Evolutionary conservation across 64 coral and sea anemone genomes (phyloP).

Genomic region (Pocillopora verrucosa): DNA sequence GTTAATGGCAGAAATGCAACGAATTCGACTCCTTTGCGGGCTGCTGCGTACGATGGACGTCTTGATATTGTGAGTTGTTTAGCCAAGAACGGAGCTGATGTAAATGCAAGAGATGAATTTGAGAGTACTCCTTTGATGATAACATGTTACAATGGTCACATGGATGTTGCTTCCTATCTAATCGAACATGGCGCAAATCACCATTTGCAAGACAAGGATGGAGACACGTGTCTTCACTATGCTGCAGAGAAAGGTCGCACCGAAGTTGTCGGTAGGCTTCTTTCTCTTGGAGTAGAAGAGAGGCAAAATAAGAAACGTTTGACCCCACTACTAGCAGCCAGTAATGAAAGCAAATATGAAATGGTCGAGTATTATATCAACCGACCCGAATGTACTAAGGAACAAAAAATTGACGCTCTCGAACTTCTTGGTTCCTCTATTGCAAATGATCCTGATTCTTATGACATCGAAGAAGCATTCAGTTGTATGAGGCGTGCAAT

Average conservation of each 20-base stretch:
- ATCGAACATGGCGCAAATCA: constrained; percentile 57
- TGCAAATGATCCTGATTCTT: background rate
- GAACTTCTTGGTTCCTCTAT: background rate
- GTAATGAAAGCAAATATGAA: constrained; percentile 54
- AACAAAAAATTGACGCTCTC: too few species aligned
- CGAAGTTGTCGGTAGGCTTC: constrained; percentile 46
- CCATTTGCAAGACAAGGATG: constrained; percentile 59
- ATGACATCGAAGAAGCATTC: constrained; percentile 28
- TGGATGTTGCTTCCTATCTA: constrained; percentile 52
- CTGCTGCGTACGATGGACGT: constrained; percentile 10
- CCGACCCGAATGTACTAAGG: background rate
- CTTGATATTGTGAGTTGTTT: constrained; percentile 61
- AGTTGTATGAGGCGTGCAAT: constrained; percentile 9
- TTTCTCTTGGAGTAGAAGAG: constrained; percentile 13
- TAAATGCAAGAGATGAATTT: constrained; percentile 60
- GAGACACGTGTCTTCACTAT: constrained; percentile 68
- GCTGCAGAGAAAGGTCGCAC: constrained; percentile 37
- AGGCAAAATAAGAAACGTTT: constrained; percentile 41
- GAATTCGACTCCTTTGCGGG: background rate
- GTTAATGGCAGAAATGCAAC: background rate
- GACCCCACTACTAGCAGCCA: constrained; percentile 49
- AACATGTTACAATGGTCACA: constrained; percentile 70
- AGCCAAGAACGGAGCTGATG: constrained; percentile 50
- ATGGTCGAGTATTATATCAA: constrained; percentile 62
- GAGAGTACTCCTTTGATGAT: constrained; percentile 76